Conservation (phyloP, 2,113 vertebrate species). For the Sinocyclocheilus anshuiensis region DNA sequence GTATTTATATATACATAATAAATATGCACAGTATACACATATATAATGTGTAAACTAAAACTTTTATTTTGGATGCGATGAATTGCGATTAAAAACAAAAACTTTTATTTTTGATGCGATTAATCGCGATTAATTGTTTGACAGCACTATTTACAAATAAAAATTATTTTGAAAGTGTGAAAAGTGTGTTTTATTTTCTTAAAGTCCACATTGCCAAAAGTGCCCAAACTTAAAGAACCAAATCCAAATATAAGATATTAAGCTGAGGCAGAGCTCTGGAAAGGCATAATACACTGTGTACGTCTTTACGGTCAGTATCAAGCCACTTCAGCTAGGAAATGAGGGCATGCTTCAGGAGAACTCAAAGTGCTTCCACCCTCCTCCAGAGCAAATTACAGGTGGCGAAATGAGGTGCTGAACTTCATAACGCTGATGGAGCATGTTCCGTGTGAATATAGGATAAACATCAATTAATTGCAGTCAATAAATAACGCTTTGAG, state of each 20-base stretch:
- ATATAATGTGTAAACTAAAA: no score
- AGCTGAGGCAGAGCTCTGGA: neutral
- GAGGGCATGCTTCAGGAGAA: slow-evolving; percentile 85
- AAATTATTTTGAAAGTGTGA: neutral
- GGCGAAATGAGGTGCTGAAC: slow-evolving; percentile 78
- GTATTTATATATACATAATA: no score
- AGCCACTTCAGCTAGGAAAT: slow-evolving; percentile 86
- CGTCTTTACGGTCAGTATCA: slow-evolving; percentile 65
- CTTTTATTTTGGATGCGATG: no score
- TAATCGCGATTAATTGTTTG: no score
- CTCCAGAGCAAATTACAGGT: slow-evolving; percentile 80
- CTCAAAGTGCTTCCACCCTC: slow-evolving; percentile 56
- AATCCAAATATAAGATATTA: slow-evolving; percentile 13
- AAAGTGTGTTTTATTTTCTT: neutral
- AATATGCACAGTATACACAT: no score
- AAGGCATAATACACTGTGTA: neutral
- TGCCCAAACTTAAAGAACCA: neutral
- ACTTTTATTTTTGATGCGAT: no score
- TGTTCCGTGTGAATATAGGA: slow-evolving; percentile 85
- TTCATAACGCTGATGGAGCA: slow-evolving; percentile 87
- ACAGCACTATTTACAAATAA: neutral
- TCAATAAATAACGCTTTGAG: slow-evolving; percentile 93
- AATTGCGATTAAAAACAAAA: no score
- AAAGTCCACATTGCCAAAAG: neutral
- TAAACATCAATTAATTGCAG: slow-evolving; percentile 93